Conservation (phyloP, 2,888 invertebrate species). For the Napeogenes sylphis region DNA sequence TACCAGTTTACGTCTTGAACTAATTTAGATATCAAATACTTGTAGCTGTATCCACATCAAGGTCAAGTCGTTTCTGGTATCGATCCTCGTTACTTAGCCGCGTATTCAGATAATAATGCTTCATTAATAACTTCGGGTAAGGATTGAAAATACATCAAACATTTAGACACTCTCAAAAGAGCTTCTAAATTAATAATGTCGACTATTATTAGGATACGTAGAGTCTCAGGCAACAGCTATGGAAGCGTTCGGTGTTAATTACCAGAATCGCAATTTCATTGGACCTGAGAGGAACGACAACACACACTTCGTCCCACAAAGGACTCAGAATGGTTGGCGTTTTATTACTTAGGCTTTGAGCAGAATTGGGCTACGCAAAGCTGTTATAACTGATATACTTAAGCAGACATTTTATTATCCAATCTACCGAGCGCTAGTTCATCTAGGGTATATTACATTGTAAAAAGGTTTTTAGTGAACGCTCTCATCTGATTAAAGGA, state of each 20-base stretch:
- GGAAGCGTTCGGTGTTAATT: slow-evolving; percentile 46
- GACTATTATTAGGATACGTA: slow-evolving; percentile 2
- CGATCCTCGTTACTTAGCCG: slow-evolving; percentile 57
- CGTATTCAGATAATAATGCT: slow-evolving; percentile 46
- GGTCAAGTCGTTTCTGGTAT: slow-evolving; percentile 53
- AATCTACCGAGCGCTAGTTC: too few species aligned
- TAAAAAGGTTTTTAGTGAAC: too few species aligned
- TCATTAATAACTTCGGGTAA: slow-evolving; percentile 40
- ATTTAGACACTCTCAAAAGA: not conserved
- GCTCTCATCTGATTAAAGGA: too few species aligned
- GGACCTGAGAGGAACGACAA: slow-evolving; percentile 44
- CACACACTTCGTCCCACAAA: slow-evolving; percentile 23
- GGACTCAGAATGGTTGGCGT: slow-evolving; percentile 20
- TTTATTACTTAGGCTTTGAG: too few species aligned
- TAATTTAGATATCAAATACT: not conserved
- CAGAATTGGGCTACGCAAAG: too few species aligned
- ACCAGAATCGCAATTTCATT: slow-evolving; percentile 50
- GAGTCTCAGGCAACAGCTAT: slow-evolving; percentile 8
- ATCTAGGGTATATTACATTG: too few species aligned
- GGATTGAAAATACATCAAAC: not conserved
- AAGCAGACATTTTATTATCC: too few species aligned
- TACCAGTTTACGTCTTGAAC: not conserved
- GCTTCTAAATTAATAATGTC: not conserved
- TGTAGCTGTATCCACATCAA: slow-evolving; percentile 40
- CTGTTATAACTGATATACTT: too few species aligned